These are phyloP conservation scores for Lepilemur ruficaudatus DNA, from an alignment of 2,797 vertebrate species.

Conservation along the genomic window DNA sequence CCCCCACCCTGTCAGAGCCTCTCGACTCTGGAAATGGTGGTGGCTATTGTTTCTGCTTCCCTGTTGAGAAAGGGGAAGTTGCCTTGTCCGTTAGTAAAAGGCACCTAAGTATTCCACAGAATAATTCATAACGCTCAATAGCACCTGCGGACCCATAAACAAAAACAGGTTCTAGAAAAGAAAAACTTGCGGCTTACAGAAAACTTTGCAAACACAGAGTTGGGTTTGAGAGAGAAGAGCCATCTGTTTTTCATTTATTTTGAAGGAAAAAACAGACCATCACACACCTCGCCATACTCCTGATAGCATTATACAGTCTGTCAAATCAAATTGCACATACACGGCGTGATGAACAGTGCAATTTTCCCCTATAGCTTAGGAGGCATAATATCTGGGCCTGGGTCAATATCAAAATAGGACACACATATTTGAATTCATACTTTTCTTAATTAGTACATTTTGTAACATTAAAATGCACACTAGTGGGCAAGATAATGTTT, in stretches of 20 bases:
- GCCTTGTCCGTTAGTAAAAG: not conserved
- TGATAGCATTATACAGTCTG: not conserved
- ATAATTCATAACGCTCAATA: slow-evolving; percentile 27
- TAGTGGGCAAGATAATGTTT: rapidly evolving
- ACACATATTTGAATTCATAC: not conserved
- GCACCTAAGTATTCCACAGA: not conserved
- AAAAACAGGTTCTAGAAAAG: not conserved
- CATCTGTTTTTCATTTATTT: not conserved
- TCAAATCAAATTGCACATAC: not conserved
- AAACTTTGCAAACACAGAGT: not conserved
- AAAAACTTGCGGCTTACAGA: not conserved
- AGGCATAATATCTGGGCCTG: not conserved
- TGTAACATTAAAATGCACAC: not conserved
- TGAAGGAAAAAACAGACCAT: not conserved
- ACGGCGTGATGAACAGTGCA: rapidly evolving
- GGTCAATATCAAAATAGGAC: not conserved
- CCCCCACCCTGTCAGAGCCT: rapidly evolving
- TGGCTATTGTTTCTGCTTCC: rapidly evolving
- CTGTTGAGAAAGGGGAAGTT: slow-evolving; percentile 50
- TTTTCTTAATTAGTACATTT: not conserved
- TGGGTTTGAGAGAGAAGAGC: not conserved
- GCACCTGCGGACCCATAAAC: not conserved
- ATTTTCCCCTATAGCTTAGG: not conserved
- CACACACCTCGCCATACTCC: rapidly evolving
- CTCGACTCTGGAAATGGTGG: not conserved